Evolutionary conservation across 37 sponge, comb jelly and placozoan genomes (phyloP), one percentile per base, ranked within the genome.

Genomic region (Hormiphora californensis): DNA sequence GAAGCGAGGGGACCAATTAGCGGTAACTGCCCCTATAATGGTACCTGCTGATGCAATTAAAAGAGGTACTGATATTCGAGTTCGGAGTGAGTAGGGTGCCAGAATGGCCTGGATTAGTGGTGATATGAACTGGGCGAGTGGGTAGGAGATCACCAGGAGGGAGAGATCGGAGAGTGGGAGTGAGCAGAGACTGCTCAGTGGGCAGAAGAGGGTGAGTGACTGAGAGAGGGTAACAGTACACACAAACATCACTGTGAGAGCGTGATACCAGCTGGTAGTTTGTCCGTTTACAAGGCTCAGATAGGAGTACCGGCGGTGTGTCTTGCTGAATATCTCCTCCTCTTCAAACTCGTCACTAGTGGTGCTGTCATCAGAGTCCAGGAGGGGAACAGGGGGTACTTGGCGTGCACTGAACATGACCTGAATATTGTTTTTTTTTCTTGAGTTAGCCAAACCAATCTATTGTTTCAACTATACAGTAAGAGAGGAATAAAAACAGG

Each of bases 61-160:
- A 8, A 36, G 35, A n/a, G 43, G 4, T 8, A 22, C 81, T 32
- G 17, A 73, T 46, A 19, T 73, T 30, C 38, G 40, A 4, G 28
- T 39, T 4, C 21, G 12, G 46, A 36, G 38, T 5, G 35, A 33
- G 59, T 28, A 4, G 28, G 4, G 8, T 43, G 23, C 8, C 12
- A 73, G 81, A 17, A 73, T 22, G 25, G 81, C 44, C 4, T 39
- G 1, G 1, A 73, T 22, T 22, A 73, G 81, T 1, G 81, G 81
- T 21, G 81, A 43, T n/a, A 73, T 27, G 25, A 73, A 73, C 28
- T 33, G 32, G 8, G 81, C 35, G 4, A 73, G 81, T 27, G 81
- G 81, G 46, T 40, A 73, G 46, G 81, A 73, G 25, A 73, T 73
- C 21, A 36, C 36, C 15, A 73, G 81, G 15, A 73, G 81, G 12